A percentile compares a stretch with the other conserved stretches of the same genome.
Evolutionary conservation across 2,797 vertebrate genomes (phyloP).

Genomic region (Pangasius krempfi): DNA sequence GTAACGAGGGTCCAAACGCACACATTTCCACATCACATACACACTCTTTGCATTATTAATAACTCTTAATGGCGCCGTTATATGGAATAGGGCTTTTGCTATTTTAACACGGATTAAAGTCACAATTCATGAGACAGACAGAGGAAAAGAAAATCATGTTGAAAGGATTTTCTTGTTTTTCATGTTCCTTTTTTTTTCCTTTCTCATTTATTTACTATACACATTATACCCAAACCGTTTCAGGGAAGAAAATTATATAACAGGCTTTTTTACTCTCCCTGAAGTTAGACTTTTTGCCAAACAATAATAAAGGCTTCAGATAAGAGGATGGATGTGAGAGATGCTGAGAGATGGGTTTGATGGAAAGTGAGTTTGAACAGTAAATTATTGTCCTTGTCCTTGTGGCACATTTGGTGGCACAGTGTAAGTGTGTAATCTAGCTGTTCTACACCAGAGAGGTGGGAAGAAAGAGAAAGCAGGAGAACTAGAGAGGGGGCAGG

Average conservation of each 20-base stretch:
- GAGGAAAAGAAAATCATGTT: conserved; percentile 11
- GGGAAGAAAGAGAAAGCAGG: conserved; percentile 16
- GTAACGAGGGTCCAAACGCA: conserved; percentile 56
- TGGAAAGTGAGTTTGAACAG: conserved; percentile 24
- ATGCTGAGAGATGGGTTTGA: conserved; percentile 29
- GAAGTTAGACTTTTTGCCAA: conserved; percentile 1
- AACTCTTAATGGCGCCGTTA: conserved; percentile 86
- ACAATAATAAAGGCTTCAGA: conserved; percentile 14
- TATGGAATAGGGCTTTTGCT: conserved; percentile 73
- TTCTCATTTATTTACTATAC: conserved; percentile 5
- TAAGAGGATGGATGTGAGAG: conserved; percentile 16
- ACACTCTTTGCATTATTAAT: conserved; percentile 83
- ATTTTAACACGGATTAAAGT: conserved; percentile 75
- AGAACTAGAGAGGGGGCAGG: conserved; percentile 11
- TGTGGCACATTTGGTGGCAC: conserved; percentile 37
- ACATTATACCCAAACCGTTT: neutral
- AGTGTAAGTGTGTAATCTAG: conserved; percentile 33
- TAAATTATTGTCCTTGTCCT: conserved; percentile 43
- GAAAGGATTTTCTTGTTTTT: neutral
- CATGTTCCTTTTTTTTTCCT: neutral
- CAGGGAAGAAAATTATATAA: neutral
- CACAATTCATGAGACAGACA: conserved; percentile 44
- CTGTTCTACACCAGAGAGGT: conserved; percentile 21
- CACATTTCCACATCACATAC: conserved; percentile 68
- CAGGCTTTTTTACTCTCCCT: conserved; percentile 8